Percentiles rank a stretch among this genome's conserved stretches.
phyloP scores from a whole-genome alignment of 2,113 vertebrate genomes.

The Crotalus horridus region DNA sequence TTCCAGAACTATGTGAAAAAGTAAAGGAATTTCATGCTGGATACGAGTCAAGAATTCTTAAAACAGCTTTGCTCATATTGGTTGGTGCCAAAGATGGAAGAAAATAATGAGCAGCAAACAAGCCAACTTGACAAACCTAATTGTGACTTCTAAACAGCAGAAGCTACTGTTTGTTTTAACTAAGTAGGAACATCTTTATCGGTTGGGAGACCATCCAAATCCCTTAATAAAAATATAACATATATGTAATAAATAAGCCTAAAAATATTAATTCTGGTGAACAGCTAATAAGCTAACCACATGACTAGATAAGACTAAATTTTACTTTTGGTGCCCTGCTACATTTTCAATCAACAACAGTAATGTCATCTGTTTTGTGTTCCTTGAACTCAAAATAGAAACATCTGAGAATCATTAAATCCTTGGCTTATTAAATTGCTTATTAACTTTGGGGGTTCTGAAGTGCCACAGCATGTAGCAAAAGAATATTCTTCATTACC shows the following conservation, averaged over 20 bases:
- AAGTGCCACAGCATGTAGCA: slow-evolving; percentile 2
- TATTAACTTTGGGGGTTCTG: slow-evolving; percentile 12
- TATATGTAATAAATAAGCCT: neutral
- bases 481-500: slow-evolving; percentile 7
- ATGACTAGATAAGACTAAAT: neutral
- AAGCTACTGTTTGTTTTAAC: neutral
- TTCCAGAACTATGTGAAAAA: too few species aligned
- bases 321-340: neutral
- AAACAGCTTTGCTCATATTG: neutral
- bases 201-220: neutral
- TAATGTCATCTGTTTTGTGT: neutral
- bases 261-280: neutral
- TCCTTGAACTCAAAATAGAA: neutral
- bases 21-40: neutral
- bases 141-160: neutral
- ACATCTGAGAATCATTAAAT: neutral
- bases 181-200: neutral
- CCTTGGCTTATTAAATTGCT: neutral
- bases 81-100: neutral
- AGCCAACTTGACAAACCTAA: neutral
- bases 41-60: neutral
- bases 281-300: neutral
- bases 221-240: neutral
- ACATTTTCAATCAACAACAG: neutral
- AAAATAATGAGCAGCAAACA: neutral